Evolutionary conservation across 1,140 invertebrate species (phyloP).

Genomic region (Dinoponera quadriceps): DNA sequence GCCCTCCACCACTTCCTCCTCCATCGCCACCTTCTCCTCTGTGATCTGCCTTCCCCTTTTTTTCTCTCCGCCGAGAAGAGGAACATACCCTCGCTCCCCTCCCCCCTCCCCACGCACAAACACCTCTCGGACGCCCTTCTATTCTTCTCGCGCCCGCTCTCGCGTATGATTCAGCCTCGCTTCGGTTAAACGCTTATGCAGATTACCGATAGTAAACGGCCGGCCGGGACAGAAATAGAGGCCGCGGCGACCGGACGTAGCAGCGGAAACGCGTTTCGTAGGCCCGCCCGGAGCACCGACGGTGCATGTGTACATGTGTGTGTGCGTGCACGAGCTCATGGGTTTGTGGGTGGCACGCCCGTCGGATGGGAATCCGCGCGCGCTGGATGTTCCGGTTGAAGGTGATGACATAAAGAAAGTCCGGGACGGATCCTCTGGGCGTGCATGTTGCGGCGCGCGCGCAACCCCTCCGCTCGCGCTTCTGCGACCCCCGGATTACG

Average conservation of each 20-base stretch:
- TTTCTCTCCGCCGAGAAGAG: slow-evolving; percentile 31
- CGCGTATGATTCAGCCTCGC: slow-evolving; percentile 76
- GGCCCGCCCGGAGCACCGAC: not conserved
- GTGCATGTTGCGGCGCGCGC: slow-evolving; percentile 25
- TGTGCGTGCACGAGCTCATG: not conserved
- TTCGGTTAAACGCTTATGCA: slow-evolving; percentile 80
- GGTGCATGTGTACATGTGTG: not conserved
- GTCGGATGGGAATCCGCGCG: slow-evolving; percentile 37
- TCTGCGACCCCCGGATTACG: slow-evolving; percentile 29
- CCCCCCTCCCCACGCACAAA: slow-evolving; percentile 70
- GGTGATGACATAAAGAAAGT: slow-evolving; percentile 52
- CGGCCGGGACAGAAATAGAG: slow-evolving; percentile 75
- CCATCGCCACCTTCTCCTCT: slow-evolving; percentile 11
- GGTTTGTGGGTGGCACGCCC: slow-evolving; percentile 39
- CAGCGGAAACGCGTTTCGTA: slow-evolving; percentile 64
- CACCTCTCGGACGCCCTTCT: slow-evolving; percentile 70
- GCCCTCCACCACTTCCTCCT: slow-evolving; percentile 25
- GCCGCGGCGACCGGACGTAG: slow-evolving; percentile 50
- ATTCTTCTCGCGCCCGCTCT: slow-evolving; percentile 76
- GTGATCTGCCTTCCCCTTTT: not conserved
- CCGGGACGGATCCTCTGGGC: slow-evolving; percentile 34
- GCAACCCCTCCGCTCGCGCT: not conserved
- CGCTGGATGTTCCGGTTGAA: slow-evolving; percentile 36
- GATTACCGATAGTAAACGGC: slow-evolving; percentile 79
- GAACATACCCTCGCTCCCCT: slow-evolving; percentile 57